Percentiles rank a stretch among this genome's conserved stretches.
phyloP scores from a whole-genome alignment of 2,888 invertebrate genomes.

The Brachynemurus nebulosus region DNA sequence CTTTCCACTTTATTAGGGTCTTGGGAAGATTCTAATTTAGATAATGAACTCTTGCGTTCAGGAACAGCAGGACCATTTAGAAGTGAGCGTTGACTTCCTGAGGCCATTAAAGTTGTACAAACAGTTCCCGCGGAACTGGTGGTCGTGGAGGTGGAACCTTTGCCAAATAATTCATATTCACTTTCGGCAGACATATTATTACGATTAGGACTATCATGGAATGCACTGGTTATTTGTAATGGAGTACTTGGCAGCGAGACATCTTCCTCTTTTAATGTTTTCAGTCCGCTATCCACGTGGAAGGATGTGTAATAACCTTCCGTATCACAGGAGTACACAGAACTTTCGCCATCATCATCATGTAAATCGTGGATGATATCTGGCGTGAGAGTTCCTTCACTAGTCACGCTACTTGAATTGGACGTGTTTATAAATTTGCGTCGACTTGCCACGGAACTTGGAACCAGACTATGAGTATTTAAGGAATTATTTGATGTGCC shows the following conservation, averaged over 20 bases:
- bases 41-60: conserved; percentile 65
- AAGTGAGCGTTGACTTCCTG: conserved; percentile 46
- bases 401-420: conserved; percentile 70
- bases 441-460: conserved; percentile 54
- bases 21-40: conserved; percentile 39
- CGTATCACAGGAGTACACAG: conserved; percentile 89
- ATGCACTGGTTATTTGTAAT: conserved; percentile 52
- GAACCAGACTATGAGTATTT: conserved; percentile 46
- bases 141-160: conserved; percentile 81
- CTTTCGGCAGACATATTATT: conserved; percentile 65
- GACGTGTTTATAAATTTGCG: conserved; percentile 53
- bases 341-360: conserved; percentile 77
- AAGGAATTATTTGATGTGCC: conserved; percentile 57
- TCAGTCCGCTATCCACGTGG: conserved; percentile 89
- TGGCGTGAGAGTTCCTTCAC: conserved; percentile 72
- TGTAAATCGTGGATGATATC: conserved; percentile 67
- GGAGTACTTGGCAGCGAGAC: conserved; percentile 49
- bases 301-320: conserved; percentile 97
- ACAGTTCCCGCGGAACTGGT: conserved; percentile 85
- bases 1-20: no score
- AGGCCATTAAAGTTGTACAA: conserved; percentile 66
- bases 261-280: conserved; percentile 66
- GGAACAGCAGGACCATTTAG: conserved; percentile 63
- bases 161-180: conserved; percentile 83
- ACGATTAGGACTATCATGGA: conserved; percentile 55